Evolutionary conservation across 1,140 invertebrate species (phyloP).

Genomic region (Bacillus rossius): DNA sequence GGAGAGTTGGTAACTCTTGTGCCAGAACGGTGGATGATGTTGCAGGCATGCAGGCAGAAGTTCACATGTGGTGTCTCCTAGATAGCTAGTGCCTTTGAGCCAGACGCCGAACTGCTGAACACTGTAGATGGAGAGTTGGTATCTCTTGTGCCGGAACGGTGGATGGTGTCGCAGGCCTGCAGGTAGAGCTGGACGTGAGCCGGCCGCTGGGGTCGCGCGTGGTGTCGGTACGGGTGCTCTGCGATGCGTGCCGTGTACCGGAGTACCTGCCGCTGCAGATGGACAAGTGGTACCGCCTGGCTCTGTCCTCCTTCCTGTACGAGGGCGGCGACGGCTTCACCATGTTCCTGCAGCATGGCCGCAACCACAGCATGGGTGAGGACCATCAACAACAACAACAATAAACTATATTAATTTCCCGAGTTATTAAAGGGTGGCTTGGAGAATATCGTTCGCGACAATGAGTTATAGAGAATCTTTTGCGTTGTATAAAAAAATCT

Average conservation of each 20-base stretch:
- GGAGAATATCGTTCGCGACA: no score
- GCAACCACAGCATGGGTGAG: constrained; percentile 27
- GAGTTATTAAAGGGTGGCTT: background rate
- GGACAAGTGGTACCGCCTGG: constrained; percentile 52
- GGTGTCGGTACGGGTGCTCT: constrained; percentile 49
- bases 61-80: no score
- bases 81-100: no score
- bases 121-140: no score
- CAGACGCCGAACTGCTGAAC: no score
- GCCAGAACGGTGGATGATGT: no score
- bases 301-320: constrained; percentile 55
- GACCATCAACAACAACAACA: background rate
- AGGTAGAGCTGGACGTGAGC: constrained; percentile 45
- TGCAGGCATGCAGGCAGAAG: no score
- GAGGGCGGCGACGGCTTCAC: constrained; percentile 58
- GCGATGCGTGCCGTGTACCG: constrained; percentile 58
- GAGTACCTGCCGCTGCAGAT: constrained; percentile 47
- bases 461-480: no score
- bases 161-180: constrained; percentile 37
- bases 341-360: constrained; percentile 21
- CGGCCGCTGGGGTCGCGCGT: constrained; percentile 52
- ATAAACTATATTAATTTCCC: background rate
- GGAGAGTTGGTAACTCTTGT: no score
- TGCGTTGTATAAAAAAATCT: no score
- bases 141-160: no score